Evolutionary conservation across 2,113 vertebrate species (phyloP).

Genomic region (Zapus hudsonius): DNA sequence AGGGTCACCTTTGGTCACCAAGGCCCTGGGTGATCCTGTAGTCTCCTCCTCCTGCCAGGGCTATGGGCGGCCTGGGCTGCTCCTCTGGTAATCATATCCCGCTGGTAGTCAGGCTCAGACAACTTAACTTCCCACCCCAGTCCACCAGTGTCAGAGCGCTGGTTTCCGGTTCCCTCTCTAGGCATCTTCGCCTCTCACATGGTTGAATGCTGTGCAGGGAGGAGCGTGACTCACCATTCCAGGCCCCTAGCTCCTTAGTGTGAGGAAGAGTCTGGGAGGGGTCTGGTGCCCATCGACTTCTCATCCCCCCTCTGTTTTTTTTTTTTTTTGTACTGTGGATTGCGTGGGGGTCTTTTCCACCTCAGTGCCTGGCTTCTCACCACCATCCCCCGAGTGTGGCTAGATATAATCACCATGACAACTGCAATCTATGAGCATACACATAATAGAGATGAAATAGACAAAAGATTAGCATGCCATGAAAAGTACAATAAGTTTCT

Average conservation of each 20-base stretch:
- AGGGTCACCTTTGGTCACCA: conserved; percentile 78
- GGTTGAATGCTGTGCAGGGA: background rate
- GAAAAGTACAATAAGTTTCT: conserved; percentile 99
- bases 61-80: background rate
- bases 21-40: conserved; percentile 36
- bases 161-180: background rate
- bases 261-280: conserved; percentile 53
- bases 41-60: conserved; percentile 17
- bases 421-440: conserved; percentile 93
- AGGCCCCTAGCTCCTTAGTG: background rate
- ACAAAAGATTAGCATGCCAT: conserved; percentile 99
- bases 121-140: background rate
- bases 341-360: conserved; percentile 83
- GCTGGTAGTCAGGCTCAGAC: background rate
- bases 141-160: background rate
- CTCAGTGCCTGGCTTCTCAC: conserved; percentile 82
- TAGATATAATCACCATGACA: conserved; percentile 98
- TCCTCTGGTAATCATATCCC: background rate
- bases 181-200: no score
- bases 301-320: background rate
- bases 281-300: conserved; percentile 32
- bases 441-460: conserved; percentile 97
- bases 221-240: background rate
- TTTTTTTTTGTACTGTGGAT: conserved; percentile 49
- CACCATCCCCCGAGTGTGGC: conserved; percentile 86